Conservation (phyloP, 2,113 vertebrate genomes). For the Chrysochloris asiatica region DNA sequence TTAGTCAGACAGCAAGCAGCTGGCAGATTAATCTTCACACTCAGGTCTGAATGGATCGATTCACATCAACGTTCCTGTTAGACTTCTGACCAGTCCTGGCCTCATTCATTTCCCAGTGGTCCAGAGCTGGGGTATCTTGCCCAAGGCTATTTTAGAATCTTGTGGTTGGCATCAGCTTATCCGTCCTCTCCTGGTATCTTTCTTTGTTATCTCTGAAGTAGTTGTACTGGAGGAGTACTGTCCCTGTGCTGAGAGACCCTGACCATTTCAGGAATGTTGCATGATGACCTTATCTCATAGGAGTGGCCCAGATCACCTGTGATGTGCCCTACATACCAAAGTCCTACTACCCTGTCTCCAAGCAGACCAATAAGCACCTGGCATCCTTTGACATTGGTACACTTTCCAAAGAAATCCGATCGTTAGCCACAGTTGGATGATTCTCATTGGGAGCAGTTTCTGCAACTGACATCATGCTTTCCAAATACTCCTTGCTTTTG, state of each 20-base stretch:
- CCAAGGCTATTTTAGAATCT: background rate
- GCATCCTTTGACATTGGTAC: background rate
- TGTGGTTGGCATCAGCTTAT: background rate
- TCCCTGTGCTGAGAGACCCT: background rate
- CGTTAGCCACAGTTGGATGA: background rate
- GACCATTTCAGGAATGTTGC: background rate
- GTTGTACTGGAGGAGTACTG: fast-evolving
- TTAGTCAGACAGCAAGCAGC: background rate
- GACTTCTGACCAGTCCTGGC: background rate
- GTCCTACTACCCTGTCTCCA: background rate
- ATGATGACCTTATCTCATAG: background rate
- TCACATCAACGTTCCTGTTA: background rate
- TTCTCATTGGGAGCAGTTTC: conserved; percentile 29
- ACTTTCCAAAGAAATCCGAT: background rate
- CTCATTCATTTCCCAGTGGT: background rate
- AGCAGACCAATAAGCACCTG: background rate
- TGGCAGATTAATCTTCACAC: background rate
- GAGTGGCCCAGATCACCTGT: background rate
- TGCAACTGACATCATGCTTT: background rate
- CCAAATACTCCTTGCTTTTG: background rate
- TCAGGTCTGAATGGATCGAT: background rate
- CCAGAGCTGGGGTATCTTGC: background rate
- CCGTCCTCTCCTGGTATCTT: background rate
- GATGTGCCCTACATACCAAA: background rate
- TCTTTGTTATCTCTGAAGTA: background rate